Evolutionary conservation across 2,797 vertebrate genomes (phyloP).

Genomic region (Onychomys arenicola): DNA sequence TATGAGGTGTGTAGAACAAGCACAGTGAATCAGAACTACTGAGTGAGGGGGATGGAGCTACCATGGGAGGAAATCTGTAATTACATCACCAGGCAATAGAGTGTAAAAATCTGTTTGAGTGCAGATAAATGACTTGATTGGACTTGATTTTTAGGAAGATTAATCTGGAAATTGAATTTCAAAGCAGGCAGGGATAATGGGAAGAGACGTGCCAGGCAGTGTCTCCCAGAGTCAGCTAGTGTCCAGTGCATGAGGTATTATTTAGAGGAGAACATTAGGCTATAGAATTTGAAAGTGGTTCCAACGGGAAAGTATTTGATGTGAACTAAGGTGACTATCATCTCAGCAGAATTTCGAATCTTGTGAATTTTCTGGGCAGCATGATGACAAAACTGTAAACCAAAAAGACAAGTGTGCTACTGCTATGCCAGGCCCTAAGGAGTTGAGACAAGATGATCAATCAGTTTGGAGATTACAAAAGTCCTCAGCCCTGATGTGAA

Average conservation of each 20-base stretch:
- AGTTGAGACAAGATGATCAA: not conserved
- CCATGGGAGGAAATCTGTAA: slow-evolving; percentile 16
- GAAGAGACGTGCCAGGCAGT: not conserved
- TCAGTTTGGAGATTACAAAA: not conserved
- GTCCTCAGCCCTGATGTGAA: not conserved
- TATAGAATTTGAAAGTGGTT: not conserved
- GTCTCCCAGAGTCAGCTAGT: not conserved
- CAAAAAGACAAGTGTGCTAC: not conserved
- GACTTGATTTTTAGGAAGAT: slow-evolving; percentile 70
- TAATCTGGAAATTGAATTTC: slow-evolving; percentile 61
- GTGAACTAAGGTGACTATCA: not conserved
- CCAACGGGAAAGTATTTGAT: not conserved
- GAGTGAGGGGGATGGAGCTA: not conserved
- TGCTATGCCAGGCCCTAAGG: not conserved
- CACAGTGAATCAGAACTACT: slow-evolving; percentile 35
- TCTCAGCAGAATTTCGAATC: not conserved
- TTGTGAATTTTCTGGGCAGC: not conserved
- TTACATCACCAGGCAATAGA: slow-evolving; percentile 54
- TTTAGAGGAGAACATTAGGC: not conserved
- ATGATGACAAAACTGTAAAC: not conserved
- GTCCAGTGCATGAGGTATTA: not conserved
- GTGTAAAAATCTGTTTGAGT: slow-evolving; percentile 50
- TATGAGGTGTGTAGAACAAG: not conserved
- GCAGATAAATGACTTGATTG: slow-evolving; percentile 49
- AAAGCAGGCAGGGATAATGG: not conserved